Evolutionary conservation across 2,797 vertebrate species (phyloP).

Genomic region (Malurus leucopterus): DNA sequence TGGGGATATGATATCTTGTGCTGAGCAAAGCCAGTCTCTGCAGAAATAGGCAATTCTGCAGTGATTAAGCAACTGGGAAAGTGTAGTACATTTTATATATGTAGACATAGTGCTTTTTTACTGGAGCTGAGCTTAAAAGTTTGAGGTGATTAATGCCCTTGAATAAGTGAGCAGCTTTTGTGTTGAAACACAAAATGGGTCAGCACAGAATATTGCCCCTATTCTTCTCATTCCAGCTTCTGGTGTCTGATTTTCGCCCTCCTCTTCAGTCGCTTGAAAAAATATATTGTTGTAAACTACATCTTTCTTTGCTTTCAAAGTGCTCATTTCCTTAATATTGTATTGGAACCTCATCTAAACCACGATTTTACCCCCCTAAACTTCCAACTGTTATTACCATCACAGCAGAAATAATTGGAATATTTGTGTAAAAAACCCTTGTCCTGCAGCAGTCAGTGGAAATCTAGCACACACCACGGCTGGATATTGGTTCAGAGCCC

Average conservation of each 20-base stretch:
- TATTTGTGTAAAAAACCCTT: conserved; percentile 19
- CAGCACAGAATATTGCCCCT: background rate
- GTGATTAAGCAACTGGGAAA: conserved; percentile 11
- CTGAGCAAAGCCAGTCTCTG: background rate
- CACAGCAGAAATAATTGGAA: conserved; percentile 29
- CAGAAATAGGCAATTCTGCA: background rate
- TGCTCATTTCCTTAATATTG: conserved; percentile 39
- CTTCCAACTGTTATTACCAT: conserved; percentile 39
- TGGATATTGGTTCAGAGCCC: conserved; percentile 38
- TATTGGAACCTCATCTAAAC: conserved; percentile 35
- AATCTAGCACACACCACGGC: background rate
- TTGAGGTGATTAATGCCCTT: background rate
- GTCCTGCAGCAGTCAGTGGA: conserved; percentile 15
- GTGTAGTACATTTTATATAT: background rate
- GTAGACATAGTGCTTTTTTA: background rate
- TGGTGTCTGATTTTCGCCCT: background rate
- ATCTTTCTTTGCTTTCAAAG: conserved; percentile 10
- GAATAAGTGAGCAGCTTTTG: conserved; percentile 1
- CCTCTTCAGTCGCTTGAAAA: conserved; percentile 5
- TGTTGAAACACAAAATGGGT: background rate
- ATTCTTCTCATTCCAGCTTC: conserved; percentile 12
- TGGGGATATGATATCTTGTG: background rate
- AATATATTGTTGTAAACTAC: conserved; percentile 10
- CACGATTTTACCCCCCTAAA: background rate
- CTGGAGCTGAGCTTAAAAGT: background rate